phyloP scores from a whole-genome alignment of 2,888 invertebrate genomes.

The Drosophila emarginata region DNA sequence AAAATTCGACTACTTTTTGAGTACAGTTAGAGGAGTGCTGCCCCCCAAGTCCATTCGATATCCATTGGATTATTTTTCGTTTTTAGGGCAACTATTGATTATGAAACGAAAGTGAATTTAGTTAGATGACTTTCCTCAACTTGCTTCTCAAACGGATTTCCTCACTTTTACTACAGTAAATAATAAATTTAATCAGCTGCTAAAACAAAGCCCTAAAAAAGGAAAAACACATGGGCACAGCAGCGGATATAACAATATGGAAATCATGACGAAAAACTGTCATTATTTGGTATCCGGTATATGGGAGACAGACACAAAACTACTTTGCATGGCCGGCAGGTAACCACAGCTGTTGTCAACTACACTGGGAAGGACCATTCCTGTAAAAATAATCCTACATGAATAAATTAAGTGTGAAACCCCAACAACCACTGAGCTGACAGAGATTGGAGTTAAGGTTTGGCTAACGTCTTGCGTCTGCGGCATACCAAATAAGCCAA shows the following conservation, averaged over 20 bases:
- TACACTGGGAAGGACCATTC: constrained; percentile 51
- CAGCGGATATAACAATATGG: neutral
- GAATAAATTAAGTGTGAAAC: constrained; percentile 63
- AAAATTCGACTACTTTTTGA: constrained; percentile 9
- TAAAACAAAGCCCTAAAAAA: too few species aligned
- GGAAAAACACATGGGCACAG: too few species aligned
- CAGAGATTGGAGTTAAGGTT: constrained; percentile 22
- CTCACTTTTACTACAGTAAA: too few species aligned
- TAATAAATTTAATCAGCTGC: too few species aligned
- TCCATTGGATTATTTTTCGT: neutral
- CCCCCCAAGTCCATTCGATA: neutral
- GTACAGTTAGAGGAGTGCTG: constrained; percentile 13
- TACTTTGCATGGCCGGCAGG: constrained; percentile 37
- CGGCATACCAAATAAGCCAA: constrained; percentile 63
- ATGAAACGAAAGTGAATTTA: neutral
- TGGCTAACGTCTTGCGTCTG: constrained; percentile 32
- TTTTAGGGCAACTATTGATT: neutral
- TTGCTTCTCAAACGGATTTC: too few species aligned
- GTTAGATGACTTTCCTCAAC: neutral
- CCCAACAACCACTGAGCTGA: constrained; percentile 25
- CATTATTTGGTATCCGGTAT: neutral
- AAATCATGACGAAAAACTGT: neutral
- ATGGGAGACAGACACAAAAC: neutral
- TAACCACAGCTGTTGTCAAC: too few species aligned
- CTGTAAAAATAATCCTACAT: constrained; percentile 36